These are phyloP conservation scores for Astyanax mexicanus DNA, from an alignment of 2,797 vertebrate genomes.

Conservation along the genomic window DNA sequence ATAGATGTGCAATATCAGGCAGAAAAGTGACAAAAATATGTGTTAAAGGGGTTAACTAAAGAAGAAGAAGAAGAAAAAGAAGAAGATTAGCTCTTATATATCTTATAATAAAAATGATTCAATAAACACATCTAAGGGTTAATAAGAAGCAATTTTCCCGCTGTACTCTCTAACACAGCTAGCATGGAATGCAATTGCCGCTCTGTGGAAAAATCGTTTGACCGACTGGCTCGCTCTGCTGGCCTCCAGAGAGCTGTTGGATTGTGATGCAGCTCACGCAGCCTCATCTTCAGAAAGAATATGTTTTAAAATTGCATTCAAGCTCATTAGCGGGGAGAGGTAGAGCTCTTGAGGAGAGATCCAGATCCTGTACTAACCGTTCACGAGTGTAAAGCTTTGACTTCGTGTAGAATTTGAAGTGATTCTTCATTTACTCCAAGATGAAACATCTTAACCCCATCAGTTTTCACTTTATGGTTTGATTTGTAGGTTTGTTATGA, in stretches of 20 bases:
- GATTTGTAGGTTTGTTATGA: no score
- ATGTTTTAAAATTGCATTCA: conserved; percentile 8
- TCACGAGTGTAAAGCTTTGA: neutral
- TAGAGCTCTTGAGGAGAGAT: neutral
- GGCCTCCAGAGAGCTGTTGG: conserved; percentile 2
- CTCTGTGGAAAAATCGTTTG: neutral
- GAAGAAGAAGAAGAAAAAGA: no score
- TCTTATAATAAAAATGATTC: no score
- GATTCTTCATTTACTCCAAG: neutral
- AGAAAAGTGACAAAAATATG: no score
- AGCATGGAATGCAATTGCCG: neutral
- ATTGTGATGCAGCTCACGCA: neutral
- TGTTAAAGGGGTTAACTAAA: no score
- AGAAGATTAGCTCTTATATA: no score
- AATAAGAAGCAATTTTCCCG: no score
- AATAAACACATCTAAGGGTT: no score
- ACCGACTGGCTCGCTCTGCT: neutral
- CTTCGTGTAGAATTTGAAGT: neutral
- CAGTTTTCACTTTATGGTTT: neutral
- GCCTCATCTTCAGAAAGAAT: neutral
- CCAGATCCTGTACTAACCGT: neutral
- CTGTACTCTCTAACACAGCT: neutral
- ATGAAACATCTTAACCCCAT: neutral
- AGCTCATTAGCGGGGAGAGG: conserved; percentile 1
- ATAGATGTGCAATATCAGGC: no score